Evolutionary conservation across 1,140 invertebrate genomes (phyloP), one percentile per base, ranked within the genome.

Genomic region (Aphelinus atriplicis): DNA sequence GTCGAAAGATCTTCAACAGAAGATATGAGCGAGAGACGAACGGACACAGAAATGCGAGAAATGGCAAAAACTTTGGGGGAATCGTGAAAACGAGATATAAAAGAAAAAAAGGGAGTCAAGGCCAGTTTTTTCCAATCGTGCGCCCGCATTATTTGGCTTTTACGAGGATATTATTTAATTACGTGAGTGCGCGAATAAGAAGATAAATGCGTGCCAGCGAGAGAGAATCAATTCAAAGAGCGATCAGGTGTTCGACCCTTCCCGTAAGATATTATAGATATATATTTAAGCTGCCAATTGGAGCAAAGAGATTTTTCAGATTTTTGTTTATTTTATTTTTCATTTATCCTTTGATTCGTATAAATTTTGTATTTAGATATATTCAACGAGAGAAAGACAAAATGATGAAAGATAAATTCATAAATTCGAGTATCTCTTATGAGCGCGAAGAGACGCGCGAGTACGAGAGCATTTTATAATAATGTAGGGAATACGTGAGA

Each of bases 21-120:
- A 67, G 26, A 26, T 26, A 26, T 26, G 26, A 63, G 68, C 43
- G n/a, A 73, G 48, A 73, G 53, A 60, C 53, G 46, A 74, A 67
- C 42, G 72, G 42, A 69, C 60, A 69, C 3, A 50, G 6, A 42
- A 43, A 42, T 42, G 60, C 46, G 51, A 6, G 4, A 9, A 53
- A 9, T 53, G 4, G 51, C 9, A 9, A 53, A 53, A 53, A 53
- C 9, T 53, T 53, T 53, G 51, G 51, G 51, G 9, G 51, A 9
- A 53, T 53, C 4, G 9, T 4, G 51, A 50, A 71, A 75, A 47
- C 47, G 71, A 76, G 71, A 68, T 7, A 55, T 10, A 42, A 51
- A 53, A 45, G 53, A 47, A 71, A 73, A 76, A 76, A 68, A 68
- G 75, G 75, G 75, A 76, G 75, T 76, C 69, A 76, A 76, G 75